Percentiles rank a stretch among this genome's conserved stretches.
These are phyloP conservation scores for Drosophila buzzatii DNA, from an alignment of 2,888 invertebrate species.

Conservation along the genomic window DNA sequence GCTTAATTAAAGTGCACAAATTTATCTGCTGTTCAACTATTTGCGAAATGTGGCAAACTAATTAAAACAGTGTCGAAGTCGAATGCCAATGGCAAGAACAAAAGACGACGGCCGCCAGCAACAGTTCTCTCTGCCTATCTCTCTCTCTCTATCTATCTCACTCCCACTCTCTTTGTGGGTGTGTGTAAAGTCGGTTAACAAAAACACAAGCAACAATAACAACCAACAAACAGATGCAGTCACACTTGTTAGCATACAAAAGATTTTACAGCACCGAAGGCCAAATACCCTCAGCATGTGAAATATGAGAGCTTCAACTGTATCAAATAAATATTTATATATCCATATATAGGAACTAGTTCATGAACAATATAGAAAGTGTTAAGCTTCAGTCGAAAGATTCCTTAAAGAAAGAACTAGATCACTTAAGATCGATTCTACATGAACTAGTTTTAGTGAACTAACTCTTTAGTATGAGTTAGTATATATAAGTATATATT, in stretches of 20 bases:
- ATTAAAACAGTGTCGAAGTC: constrained; percentile 75
- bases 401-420: neutral
- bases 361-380: neutral
- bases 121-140: neutral
- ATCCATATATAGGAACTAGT: neutral
- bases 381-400: neutral
- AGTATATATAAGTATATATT: no score
- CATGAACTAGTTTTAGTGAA: neutral
- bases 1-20: constrained; percentile 67
- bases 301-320: neutral
- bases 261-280: neutral
- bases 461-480: no score
- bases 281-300: neutral
- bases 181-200: constrained; percentile 50
- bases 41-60: constrained; percentile 78
- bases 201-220: constrained; percentile 42
- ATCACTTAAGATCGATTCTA: neutral
- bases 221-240: constrained; percentile 30
- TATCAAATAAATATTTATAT: no score
- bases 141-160: no score
- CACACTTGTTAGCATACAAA: constrained; percentile 58
- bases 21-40: constrained; percentile 74
- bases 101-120: constrained; percentile 59
- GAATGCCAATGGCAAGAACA: constrained; percentile 79
- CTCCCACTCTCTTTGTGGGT: neutral